Conservation (phyloP, 2,113 vertebrate genomes). For the Acrocephalus arundinaceus region DNA sequence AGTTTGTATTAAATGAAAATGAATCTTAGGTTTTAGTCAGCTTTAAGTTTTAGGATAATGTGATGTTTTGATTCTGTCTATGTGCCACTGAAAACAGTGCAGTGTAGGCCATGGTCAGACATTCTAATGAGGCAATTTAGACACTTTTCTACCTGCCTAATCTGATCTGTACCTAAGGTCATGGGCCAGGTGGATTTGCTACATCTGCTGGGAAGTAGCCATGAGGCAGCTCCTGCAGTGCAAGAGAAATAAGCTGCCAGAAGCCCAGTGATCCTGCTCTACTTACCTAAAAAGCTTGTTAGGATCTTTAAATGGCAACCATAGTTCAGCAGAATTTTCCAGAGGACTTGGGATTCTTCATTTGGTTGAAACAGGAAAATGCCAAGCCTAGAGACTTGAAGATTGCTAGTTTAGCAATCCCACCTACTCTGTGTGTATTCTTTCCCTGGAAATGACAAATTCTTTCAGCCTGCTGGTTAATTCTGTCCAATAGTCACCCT, state of each 20-base stretch:
- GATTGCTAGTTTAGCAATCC: conserved; percentile 5
- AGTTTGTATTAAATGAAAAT: background rate
- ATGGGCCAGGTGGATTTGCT: background rate
- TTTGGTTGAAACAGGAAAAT: background rate
- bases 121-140: background rate
- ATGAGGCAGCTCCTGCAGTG: background rate
- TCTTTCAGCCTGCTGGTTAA: background rate
- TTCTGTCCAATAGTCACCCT: background rate
- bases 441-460: conserved; percentile 11
- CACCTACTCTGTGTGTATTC: background rate
- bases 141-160: background rate
- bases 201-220: background rate
- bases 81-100: background rate
- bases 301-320: background rate
- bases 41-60: background rate
- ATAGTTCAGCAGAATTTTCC: conserved; percentile 2
- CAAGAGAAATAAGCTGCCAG: background rate
- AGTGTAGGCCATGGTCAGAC: background rate
- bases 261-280: background rate
- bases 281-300: background rate
- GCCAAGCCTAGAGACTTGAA: background rate
- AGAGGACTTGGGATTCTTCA: background rate
- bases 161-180: background rate
- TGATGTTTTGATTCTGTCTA: background rate
- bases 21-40: background rate